Evolutionary conservation across 2,113 vertebrate species (phyloP), one percentile per base, ranked within the genome.

Genomic region (Ramphastos sulfuratus): DNA sequence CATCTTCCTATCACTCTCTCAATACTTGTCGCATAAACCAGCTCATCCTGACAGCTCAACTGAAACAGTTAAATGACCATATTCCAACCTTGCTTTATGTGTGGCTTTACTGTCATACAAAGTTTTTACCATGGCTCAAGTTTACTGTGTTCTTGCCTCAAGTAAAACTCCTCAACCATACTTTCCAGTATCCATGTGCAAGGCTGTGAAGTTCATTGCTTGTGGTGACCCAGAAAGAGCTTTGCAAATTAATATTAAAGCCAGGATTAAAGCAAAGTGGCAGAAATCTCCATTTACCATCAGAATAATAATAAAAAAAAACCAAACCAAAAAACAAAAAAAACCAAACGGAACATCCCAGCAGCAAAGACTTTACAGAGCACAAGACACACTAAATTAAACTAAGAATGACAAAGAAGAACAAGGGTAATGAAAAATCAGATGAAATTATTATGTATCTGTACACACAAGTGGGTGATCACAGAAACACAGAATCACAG

Each of bases 11-110:
- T 58, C 67, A 16, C 15, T 74, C 66, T 69, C 89, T 66, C 82
- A 58, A 85, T 87, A 76, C 46, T 9, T 63, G 75, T 58, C 78
- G 60, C 71, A 75, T 82, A 82, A 91, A 92, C 5, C 74, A 94
- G 91, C 83, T 92, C 85, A 87, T 89, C 64, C 82, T 80, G 55
- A 44, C n/a, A 73, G 74, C 87, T 91, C 82, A 82, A 25, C 39
- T 4, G 1, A 9, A 82, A 70, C 39, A 77, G 67, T 70, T 85
- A 70, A 89, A 87, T 55, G 61, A 23, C 46, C 60, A 7, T 8
- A 74, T 42, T 66, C 79, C 90, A 64, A 42, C 7, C 37, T 13
- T 31, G 79, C 71, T 89, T 95, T 82, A 85, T 8, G 70, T 21
- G 54, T 9, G 5, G 12, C 58, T 91, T 83, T 87, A 85, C 4